Base-by-base conservation (phyloP, 1,140 invertebrate species). In the Scaptomyza graminum region DNA sequence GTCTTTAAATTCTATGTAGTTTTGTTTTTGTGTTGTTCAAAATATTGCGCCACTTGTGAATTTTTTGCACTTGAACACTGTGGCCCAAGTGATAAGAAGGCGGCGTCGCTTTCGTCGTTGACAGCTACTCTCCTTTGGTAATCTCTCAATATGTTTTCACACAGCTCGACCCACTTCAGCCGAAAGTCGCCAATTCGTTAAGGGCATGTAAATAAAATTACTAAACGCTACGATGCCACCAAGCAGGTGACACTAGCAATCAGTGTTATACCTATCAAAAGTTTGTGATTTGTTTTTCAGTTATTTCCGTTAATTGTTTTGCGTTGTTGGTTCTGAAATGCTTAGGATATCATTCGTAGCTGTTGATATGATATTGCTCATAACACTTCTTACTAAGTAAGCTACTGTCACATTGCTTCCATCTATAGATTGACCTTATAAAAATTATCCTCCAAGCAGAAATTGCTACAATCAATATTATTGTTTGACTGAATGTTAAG, bases 31-130 rank as follows among this genome's bases (percentile, higher is more conserved):
- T 65, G 66, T 54, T 61, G 51, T 69, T 51, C 39, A 41, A 56
- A 46, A 41, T 51, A 43, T 71, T 68, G 65, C 71, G 65, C 66
- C 60, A 78, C 84, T 71, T 80, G 63, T 79, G 61, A 74, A 50
- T 81, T 73, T 34, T 31, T 87, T 85, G 83, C 82, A 87, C 82
- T 87, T 87, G 83, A 85, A 88, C 71, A 41, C 1, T 41, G 37
- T 70, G 66, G 49, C 78, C 78, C 39, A 78, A 57, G 59, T 54
- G 81, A 85, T 85, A 85, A 82, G 82, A 47, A n/a, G 37, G 50
- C 28, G 11, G 15, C 47, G 22, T 28, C 6, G 25, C 5, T 6
- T 5, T 28, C 6, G 25, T 28, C 28, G 28, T 34, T 34, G 31
- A 9, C 31, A 34, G 8, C 18, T n/a, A 16, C 47, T 16, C 50